Conservation (phyloP, 2,113 vertebrate species). For the Phrynosoma blainvillii region DNA sequence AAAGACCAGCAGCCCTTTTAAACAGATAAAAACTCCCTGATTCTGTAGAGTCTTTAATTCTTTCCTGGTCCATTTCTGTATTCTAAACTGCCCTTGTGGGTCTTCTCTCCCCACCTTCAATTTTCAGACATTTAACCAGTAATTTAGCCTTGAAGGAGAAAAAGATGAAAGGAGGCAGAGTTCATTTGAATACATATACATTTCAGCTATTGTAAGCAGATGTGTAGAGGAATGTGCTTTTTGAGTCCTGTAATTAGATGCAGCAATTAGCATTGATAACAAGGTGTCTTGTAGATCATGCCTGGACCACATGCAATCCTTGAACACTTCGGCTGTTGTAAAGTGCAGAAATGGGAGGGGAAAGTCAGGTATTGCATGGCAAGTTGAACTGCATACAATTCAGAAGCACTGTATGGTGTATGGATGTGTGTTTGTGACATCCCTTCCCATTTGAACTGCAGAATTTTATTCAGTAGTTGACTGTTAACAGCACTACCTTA, state of each 20-base stretch:
- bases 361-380: not conserved
- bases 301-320: not conserved
- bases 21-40: not conserved
- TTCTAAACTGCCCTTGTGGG: no score
- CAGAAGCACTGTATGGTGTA: not conserved
- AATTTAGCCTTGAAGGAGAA: no score
- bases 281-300: not conserved
- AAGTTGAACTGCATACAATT: not conserved
- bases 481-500: not conserved
- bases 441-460: no score
- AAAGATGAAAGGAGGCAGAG: no score
- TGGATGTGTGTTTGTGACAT: not conserved
- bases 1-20: no score
- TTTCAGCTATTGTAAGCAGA: not conserved
- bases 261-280: not conserved
- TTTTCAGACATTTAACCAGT: no score
- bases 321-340: not conserved
- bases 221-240: not conserved
- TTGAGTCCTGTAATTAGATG: not conserved
- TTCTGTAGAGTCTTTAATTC: not conserved
- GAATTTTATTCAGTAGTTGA: not conserved
- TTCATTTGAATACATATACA: not conserved
- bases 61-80: not conserved
- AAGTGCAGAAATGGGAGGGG: not conserved
- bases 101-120: not conserved